Evolutionary conservation across 2,888 invertebrate genomes (phyloP).

Genomic region (Caenorhabditis sp.): DNA sequence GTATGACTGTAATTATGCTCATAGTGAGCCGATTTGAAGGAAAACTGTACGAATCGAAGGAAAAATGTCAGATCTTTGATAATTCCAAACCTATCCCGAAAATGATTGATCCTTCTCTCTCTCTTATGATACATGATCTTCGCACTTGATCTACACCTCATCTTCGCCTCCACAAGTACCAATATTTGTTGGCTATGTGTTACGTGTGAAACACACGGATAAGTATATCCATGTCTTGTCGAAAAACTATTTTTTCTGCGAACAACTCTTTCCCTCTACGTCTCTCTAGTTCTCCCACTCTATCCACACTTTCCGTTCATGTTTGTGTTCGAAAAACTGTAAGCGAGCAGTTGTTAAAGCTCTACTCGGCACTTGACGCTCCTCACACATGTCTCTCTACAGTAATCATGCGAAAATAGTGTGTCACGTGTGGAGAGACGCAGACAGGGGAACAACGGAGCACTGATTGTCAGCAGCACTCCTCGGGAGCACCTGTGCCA

Average conservation of each 20-base stretch:
- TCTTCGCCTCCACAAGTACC: conserved; percentile 34
- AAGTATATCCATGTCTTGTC: conserved; percentile 44
- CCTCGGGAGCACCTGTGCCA: not conserved
- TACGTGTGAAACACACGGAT: conserved; percentile 53
- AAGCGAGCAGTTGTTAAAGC: conserved; percentile 46
- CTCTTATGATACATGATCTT: conserved; percentile 18
- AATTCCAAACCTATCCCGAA: not conserved
- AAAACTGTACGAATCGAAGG: no score
- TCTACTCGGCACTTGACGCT: conserved; percentile 52
- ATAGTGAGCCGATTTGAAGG: no score
- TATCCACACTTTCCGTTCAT: conserved; percentile 7
- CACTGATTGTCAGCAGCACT: conserved; percentile 35
- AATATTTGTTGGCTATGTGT: conserved; percentile 23
- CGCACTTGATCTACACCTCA: conserved; percentile 9
- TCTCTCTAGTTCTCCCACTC: conserved; percentile 14
- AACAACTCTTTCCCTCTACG: not conserved
- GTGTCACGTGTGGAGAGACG: conserved; percentile 19
- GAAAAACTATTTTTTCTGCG: not conserved
- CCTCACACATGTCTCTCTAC: conserved; percentile 53
- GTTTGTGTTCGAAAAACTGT: conserved; percentile 53
- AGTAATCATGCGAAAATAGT: conserved; percentile 31
- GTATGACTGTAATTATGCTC: no score
- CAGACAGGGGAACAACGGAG: conserved; percentile 25
- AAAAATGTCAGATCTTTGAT: no score
- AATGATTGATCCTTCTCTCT: not conserved